A percentile compares a stretch with the other conserved stretches of the same genome.
Evolutionary conservation across 2,113 vertebrate genomes (phyloP).

Genomic region (Pycnonotus jocosus): DNA sequence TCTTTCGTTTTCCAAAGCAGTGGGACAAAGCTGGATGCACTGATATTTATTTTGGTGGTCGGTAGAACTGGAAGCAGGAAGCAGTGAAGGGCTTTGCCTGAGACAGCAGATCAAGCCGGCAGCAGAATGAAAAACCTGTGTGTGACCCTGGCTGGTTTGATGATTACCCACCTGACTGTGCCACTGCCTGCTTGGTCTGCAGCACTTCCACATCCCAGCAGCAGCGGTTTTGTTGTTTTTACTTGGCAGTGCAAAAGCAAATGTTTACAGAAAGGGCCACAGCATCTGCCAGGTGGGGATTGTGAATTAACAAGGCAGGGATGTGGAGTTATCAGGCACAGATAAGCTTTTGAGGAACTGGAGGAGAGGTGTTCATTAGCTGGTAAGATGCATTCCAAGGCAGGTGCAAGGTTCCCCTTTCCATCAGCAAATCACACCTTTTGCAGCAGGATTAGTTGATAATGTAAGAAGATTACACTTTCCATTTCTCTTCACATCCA

Average conservation of each 20-base stretch:
- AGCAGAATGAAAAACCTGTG: background rate
- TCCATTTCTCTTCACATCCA: background rate
- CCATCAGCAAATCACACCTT: slow-evolving; percentile 10
- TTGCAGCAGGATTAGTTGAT: slow-evolving; percentile 38
- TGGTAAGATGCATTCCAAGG: background rate
- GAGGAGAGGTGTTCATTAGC: background rate
- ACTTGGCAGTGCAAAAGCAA: background rate
- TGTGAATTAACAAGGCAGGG: background rate
- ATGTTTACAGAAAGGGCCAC: background rate
- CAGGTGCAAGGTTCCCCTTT: background rate
- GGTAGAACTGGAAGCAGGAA: background rate
- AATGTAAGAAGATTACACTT: slow-evolving; percentile 36
- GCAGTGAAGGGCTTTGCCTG: background rate
- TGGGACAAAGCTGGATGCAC: background rate
- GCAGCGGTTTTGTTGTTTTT: background rate
- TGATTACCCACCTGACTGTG: background rate
- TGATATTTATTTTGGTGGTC: background rate
- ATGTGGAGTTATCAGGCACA: background rate
- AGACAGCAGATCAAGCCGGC: background rate
- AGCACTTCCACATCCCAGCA: background rate
- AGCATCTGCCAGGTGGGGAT: background rate
- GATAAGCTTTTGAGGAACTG: background rate
- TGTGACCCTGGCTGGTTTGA: background rate
- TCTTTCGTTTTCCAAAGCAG: background rate
- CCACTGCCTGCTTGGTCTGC: background rate